Conservation (phyloP, 35 echinoderm and acorn worm genomes). For the Apostichopus parvimensis region DNA sequence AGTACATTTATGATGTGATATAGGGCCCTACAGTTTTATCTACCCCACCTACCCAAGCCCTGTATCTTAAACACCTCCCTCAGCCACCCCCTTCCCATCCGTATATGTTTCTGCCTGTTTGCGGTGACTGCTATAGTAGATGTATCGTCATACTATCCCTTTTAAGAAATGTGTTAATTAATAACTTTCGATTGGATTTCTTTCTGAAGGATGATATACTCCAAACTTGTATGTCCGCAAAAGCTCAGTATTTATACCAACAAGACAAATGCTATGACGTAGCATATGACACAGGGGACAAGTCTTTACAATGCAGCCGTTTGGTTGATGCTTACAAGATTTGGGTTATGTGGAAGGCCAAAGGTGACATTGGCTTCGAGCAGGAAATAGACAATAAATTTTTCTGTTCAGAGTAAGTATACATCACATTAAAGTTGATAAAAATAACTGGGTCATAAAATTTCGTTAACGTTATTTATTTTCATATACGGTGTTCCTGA, state of each 20-base stretch:
- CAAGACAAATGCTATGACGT: conserved; percentile 94
- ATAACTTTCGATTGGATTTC: background rate
- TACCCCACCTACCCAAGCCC: no score
- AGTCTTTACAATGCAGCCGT: conserved; percentile 88
- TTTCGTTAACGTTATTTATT: no score
- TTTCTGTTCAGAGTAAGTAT: conserved; percentile 52
- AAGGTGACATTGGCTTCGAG: conserved; percentile 78
- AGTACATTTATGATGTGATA: no score
- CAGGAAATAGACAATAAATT: conserved; percentile 74
- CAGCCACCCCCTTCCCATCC: no score
- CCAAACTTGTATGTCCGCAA: conserved; percentile 48
- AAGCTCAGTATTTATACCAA: conserved; percentile 89
- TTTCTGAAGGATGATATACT: background rate
- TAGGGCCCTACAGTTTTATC: no score
- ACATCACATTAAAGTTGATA: no score
- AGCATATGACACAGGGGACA: conserved; percentile 86
- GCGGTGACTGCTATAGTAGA: no score
- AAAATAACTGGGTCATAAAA: background rate
- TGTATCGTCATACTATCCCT: no score
- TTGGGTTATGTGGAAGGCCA: conserved; percentile 95
- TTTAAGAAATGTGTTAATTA: no score
- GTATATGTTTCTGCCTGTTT: no score
- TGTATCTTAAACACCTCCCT: no score
- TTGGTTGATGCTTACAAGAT: conserved; percentile 89
- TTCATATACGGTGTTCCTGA: no score